A percentile compares a stretch with the other conserved stretches of the same genome.
phyloP scores from a whole-genome alignment of 2,113 vertebrate species.

The Tenrec ecaudatus region DNA sequence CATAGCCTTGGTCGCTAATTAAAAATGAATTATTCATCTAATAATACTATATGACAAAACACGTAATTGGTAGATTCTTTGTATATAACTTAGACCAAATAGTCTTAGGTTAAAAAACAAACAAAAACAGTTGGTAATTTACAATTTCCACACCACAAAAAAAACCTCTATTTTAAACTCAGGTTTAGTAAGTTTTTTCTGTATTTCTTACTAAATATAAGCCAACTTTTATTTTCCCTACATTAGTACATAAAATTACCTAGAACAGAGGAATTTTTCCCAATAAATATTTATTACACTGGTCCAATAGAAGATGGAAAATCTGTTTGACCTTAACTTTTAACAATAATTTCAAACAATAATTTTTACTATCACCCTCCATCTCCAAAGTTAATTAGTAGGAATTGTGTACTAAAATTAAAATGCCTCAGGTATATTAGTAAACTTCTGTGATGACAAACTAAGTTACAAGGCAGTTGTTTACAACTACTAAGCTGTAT shows the following conservation, averaged over 20 bases:
- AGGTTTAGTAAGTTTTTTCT: background rate
- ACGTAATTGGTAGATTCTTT: background rate
- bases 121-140: background rate
- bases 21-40: background rate
- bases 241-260: conserved; percentile 11
- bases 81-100: background rate
- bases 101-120: background rate
- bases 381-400: background rate
- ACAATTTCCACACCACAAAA: background rate
- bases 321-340: conserved; percentile 10
- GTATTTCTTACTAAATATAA: background rate
- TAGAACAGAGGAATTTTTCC: background rate
- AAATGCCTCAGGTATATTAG: background rate
- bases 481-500: background rate
- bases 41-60: background rate
- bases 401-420: background rate
- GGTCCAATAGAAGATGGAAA: background rate
- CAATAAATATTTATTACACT: background rate
- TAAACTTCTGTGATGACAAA: background rate
- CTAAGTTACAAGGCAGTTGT: background rate
- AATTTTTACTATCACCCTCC: background rate
- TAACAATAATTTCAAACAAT: conserved; percentile 15
- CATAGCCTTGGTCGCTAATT: background rate
- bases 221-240: background rate
- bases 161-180: conserved; percentile 42